Base-by-base conservation (phyloP, 2,888 invertebrate genomes). In the Bhutanitis thaidina region DNA sequence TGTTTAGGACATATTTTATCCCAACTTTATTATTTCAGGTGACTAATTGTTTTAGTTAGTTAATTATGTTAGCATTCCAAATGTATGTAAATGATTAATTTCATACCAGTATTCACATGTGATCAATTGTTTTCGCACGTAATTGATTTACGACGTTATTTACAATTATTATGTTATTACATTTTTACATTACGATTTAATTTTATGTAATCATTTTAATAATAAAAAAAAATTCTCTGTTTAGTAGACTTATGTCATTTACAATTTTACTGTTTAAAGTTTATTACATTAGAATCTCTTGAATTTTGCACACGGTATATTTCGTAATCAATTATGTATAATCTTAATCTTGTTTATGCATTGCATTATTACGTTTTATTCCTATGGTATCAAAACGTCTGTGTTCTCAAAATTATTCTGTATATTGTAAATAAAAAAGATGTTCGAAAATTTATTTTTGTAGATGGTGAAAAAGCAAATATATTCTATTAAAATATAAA, bases 31-130 rank as follows among this genome's bases (percentile, higher is more conserved):
- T 5, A 20, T 3, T 20, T 20, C 20, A 20, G 20, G 5, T 5
- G 20, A 20, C 20, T 20, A 20, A 20, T 20, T 20, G 5, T 20
- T 20, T 20, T 20, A 20, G 20, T 3, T 20, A 20, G 5, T 20
- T 20, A 20, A 20, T 5, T 20, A 20, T 20, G 20, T 20, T 20
- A 55, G 13, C 54, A 60, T 63, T 61, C 59, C 56, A 49, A 50
- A 41, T 16, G 5, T 48, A 27, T 48, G 7, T 53, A 38, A 55
- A 48, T 52, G 49, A 55, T 49, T 52, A 41, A 52, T 37, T 39
- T 49, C 43, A 44, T 39, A 56, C 38, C 65, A 69, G 67, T 69
- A 64, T 69, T 67, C 54, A 53, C 55, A 49, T 67, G 60, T 64
- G 64, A 63, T 62, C 34, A 41, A 36, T 58, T 58, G 52, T 56